Base-by-base conservation (phyloP, 1,140 invertebrate species). In the Pinna nobilis region DNA sequence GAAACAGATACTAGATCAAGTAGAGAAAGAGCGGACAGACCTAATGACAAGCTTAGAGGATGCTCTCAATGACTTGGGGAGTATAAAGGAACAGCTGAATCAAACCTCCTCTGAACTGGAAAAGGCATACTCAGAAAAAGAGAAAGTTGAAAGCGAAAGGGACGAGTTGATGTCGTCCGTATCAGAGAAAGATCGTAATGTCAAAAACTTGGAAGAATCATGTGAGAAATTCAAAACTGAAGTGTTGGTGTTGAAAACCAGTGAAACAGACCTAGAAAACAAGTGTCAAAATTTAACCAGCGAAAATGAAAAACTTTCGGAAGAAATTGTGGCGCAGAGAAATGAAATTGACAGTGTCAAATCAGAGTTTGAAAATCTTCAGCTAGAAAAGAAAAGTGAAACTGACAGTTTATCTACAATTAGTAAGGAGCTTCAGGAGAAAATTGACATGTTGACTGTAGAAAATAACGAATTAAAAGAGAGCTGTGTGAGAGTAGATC, bases 1-100 rank as follows among this genome's bases (percentile, higher is more conserved):
- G 76, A 92, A 94, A 75, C 91, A 93, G 69, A 94, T 83, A 9
- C 57, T 95, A 33, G 94, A 95, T 87, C 92, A 93, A 59, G 92
- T 93, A 77, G 89, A 91, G 39, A 93, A 88, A 61, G 84, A 88
- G 59, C 82, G 92, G 60, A 90, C 92, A 78, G 86, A 90, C 65
- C 87, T 89, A 20, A 79, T 64, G 28, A 28, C 50, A 18, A 72
- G 70, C 49, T 39, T 78, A 53, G 67, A 78, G 28, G 74, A 79
- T 9, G 60, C 70, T 18, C 33, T 79, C 23, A 70, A 67, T 50
- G 75, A 77, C 37, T 53, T 71, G 4, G 47, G 67, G 15, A 61
- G 32, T 7, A 77, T 79, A 1, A 73, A 70, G 44, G 41, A 60
- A 30, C 74, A 83, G 39, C 60, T 81, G 18, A 70, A 66, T 5